A percentile compares a stretch with the other conserved stretches of the same genome.
phyloP scores from a whole-genome alignment of 2,888 invertebrate genomes.

The Drosophila anceps region DNA sequence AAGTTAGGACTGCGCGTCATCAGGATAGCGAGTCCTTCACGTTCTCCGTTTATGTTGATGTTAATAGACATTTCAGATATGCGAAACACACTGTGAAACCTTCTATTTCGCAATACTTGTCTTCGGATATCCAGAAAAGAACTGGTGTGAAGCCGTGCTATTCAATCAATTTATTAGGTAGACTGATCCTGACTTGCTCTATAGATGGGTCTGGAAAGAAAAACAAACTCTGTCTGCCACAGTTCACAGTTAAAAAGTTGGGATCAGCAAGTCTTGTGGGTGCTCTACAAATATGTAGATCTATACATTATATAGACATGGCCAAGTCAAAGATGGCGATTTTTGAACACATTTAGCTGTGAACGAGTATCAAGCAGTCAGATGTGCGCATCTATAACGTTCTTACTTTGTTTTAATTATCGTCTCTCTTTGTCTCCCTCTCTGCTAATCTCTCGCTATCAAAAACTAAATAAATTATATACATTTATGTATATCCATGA shows the following conservation, averaged over 20 bases:
- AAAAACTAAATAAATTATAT: slow-evolving; percentile 9
- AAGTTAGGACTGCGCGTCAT: too few species aligned
- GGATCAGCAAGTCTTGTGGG: not conserved
- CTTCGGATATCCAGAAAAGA: too few species aligned
- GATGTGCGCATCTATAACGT: not conserved
- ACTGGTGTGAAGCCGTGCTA: too few species aligned
- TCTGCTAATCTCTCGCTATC: not conserved
- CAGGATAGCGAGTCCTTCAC: too few species aligned
- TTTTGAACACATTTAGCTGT: not conserved
- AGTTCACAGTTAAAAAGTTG: not conserved
- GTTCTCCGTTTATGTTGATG: too few species aligned
- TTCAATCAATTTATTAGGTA: too few species aligned
- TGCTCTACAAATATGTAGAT: not conserved
- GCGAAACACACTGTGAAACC: too few species aligned
- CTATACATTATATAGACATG: too few species aligned
- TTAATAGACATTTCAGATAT: too few species aligned
- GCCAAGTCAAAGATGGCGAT: not conserved
- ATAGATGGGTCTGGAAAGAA: not conserved
- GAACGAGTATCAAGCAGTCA: not conserved
- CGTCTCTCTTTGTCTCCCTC: too few species aligned
- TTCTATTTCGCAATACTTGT: too few species aligned
- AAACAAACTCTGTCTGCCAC: not conserved
- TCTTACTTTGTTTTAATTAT: not conserved
- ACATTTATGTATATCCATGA: not conserved
- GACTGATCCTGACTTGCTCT: too few species aligned